Base-by-base conservation (phyloP, 2,113 vertebrate species). In the Phalacrocorax pelagicus region DNA sequence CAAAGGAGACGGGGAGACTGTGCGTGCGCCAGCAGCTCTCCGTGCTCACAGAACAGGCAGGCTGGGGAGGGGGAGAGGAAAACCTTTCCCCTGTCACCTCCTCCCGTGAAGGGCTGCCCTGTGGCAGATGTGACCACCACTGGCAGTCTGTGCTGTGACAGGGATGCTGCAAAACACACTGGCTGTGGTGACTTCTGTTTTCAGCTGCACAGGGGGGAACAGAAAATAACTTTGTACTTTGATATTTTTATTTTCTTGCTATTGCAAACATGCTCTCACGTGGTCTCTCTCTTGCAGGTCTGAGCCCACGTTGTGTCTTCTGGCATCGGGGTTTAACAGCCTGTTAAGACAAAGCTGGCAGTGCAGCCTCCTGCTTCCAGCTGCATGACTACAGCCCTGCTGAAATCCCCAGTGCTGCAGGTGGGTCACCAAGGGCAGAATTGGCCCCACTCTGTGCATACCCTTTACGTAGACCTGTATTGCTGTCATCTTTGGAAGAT, bases 371-470 rank as follows among this genome's bases (percentile, higher is more conserved):
- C 72, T 46, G 29, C 51, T 52, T 52, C 65, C 67, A 62, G 32
- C 59, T 2, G 1, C 12, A 2, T 8, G 38, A 11, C 12, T 11
- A 12, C 66, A 10, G 52, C 30, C 54, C 65, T 44, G 23, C 38
- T 5, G 2, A 58, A 30, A 40, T 14, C 51, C n/a, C 40, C 0
- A 1, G 47, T 1, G 5, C 77, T 15, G 13, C 62, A 8, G 36
- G 7, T 10, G 18, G 34, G 34, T n/a, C 62, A 10, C 71, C 65
- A 29, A 3, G 27, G 51, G 22, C 51, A 51, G 51, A 58, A 72
- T 2, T n/a, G 44, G 7, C 32, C 49, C 36, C 3, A 3, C 20
- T 69, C 10, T 24, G 42, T 49, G 34, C 36, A 4, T 5, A 38
- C 24, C 27, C 44, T 52, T 40, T 15, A 8, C 4, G 29, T 30